Percentiles rank a stretch among this genome's conserved stretches.
phyloP scores from a whole-genome alignment of 1,140 invertebrate genomes.

The Zaprionus tsacasi region DNA sequence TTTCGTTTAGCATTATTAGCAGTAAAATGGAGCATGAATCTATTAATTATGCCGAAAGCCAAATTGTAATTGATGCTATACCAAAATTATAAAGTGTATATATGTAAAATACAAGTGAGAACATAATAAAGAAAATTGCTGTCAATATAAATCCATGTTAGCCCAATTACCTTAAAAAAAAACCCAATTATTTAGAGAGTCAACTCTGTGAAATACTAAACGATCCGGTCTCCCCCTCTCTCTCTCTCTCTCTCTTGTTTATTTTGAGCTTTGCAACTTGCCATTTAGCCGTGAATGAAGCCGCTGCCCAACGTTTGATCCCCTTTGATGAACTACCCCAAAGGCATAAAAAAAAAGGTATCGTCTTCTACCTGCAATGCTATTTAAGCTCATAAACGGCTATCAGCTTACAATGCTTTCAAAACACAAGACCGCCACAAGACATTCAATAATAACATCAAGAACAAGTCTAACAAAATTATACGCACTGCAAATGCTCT shows the following conservation, averaged over 20 bases:
- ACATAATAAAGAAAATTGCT: neutral
- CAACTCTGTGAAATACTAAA: neutral
- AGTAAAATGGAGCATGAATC: neutral
- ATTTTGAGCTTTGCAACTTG: slow-evolving; percentile 2
- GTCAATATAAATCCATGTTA: neutral
- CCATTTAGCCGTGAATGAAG: slow-evolving; percentile 32
- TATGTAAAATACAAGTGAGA: neutral
- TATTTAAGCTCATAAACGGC: slow-evolving; percentile 76
- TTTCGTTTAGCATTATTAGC: slow-evolving; percentile 7
- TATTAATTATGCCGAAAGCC: neutral
- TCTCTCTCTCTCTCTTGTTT: slow-evolving; percentile 11
- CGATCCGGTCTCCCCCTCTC: neutral
- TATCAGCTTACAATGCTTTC: slow-evolving; percentile 70
- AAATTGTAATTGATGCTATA: neutral
- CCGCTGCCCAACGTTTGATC: slow-evolving; percentile 55
- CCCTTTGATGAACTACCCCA: slow-evolving; percentile 55
- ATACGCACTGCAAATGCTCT: slow-evolving; percentile 15
- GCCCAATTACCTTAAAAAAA: slow-evolving; percentile 29
- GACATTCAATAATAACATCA: slow-evolving; percentile 40
- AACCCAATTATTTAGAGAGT: slow-evolving; percentile 16
- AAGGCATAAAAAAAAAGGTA: slow-evolving; percentile 26
- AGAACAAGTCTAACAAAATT: neutral
- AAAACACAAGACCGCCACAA: slow-evolving; percentile 50
- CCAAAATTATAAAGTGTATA: neutral
- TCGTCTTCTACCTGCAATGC: slow-evolving; percentile 68